Evolutionary conservation across 23 tunicate species (phyloP), one percentile per base, ranked within the genome.

Genomic region (Styela clava): DNA sequence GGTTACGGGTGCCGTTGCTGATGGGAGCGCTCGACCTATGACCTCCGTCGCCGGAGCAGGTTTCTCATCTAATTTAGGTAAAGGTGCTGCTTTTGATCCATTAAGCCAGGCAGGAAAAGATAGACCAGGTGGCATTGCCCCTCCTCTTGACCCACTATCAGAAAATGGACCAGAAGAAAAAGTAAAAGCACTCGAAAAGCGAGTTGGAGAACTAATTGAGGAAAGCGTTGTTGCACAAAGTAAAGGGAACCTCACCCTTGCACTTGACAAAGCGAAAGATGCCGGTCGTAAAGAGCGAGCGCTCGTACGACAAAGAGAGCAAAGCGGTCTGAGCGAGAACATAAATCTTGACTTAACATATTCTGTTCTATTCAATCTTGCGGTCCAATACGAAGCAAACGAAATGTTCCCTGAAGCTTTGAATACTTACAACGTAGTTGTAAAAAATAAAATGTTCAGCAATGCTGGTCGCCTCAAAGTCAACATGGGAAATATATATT

Each of bases 391-490:
- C 78, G 99, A 95, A 69, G 92, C 91, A 31, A 95, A 95, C 63
- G 99, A 95, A 70, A 86, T 95, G 96, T 83, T 83, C 37, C 83
- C 96, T 12, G 99, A 95, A 69, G 99, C 99, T 5, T 23, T 95
- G 68, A 86, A 95, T 64, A 86, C 80, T 28, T 95, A 95, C 83
- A 78, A 90, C 18, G 99, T 95, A 22, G 87, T 95, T 61, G 99
- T 95, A 64, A 95, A 95, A 63, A 95, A 95, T 69, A 95, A 95
- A 80, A 95, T 95, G 95, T 95, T 95, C 84, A 89, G 88, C 29
- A 84, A 90, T 73, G 87, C 95, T 30, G 99, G 99, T 2, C 82
- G 99, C 22, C 84, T 95, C 33, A 89, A 90, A 86, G 96, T 95
- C 0, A 95, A 95, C 84, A 90, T 95, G 82, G 99, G 99, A 24